Evolutionary conservation across 2,113 vertebrate genomes (phyloP).

Genomic region (Clarias gariepinus): DNA sequence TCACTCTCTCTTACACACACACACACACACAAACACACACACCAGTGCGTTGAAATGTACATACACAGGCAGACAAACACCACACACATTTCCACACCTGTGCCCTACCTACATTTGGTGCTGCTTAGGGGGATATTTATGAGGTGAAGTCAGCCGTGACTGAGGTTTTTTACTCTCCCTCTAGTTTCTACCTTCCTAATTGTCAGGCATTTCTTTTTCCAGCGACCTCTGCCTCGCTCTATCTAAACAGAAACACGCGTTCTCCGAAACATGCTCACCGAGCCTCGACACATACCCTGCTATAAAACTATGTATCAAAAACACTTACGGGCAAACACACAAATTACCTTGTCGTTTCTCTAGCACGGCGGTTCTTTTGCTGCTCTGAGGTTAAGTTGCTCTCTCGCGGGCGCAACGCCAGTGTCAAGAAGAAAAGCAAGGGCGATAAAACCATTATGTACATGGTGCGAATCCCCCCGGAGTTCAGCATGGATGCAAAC

Average conservation of each 20-base stretch:
- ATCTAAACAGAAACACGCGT: slow-evolving; percentile 37
- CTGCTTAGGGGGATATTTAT: slow-evolving; percentile 55
- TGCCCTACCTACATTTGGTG: slow-evolving; percentile 48
- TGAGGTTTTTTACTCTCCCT: slow-evolving; percentile 53
- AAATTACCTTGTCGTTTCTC: slow-evolving; percentile 1
- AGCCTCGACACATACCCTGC: slow-evolving; percentile 24
- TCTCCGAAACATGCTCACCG: slow-evolving; percentile 24
- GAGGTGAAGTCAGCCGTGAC: slow-evolving; percentile 57
- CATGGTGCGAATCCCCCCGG: slow-evolving; percentile 13
- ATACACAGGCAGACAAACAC: slow-evolving; percentile 21
- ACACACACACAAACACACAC: slow-evolving; percentile 1
- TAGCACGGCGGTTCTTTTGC: not conserved
- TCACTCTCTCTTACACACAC: not conserved
- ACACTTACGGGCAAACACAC: slow-evolving; percentile 28
- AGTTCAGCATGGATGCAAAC: not conserved
- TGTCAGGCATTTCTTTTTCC: slow-evolving; percentile 47
- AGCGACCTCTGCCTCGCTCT: slow-evolving; percentile 22
- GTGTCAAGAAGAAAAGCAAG: slow-evolving; percentile 22
- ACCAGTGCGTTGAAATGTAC: slow-evolving; percentile 3
- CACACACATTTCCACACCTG: slow-evolving; percentile 47
- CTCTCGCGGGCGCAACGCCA: not conserved
- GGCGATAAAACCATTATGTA: slow-evolving; percentile 27
- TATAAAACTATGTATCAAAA: slow-evolving; percentile 33
- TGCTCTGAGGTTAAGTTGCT: slow-evolving; percentile 20
- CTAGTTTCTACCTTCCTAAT: slow-evolving; percentile 50